Evolutionary conservation across 2,113 vertebrate genomes (phyloP), one percentile per base, ranked within the genome.

Genomic region (Myanophis thanlyinensis): DNA sequence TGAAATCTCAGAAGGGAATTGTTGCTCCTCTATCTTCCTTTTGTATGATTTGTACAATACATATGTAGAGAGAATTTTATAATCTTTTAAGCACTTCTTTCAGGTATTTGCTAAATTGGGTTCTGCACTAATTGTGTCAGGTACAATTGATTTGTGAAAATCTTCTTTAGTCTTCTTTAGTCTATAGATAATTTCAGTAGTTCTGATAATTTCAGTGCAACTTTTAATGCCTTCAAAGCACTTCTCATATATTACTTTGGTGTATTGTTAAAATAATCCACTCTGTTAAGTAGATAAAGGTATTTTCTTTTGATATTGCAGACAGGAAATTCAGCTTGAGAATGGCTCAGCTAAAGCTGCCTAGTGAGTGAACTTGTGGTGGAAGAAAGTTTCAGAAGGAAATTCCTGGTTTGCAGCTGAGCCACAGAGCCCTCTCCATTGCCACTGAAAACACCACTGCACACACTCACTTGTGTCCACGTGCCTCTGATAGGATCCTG

Each of bases 401-500:
- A 30, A 47, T 53, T 40, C 59, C 48, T 53, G 59, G 49, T 85
- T 92, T 47, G 27, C 20, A 15, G 44, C 44, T 89, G 30, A 35
- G 87, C 5, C 2, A 9, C 44, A 48, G n/a, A 80, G 27, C 12
- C n/a, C 3, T 5, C 51, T 73, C 15, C 25, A 9, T 44, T 44
- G n/a, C 18, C 18, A 40, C n/a, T 49, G 5, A 1, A 1, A 52
- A 88, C 95, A 46, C 46, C 85, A 62, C 18, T 48, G 30, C 22
- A n/a, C 40, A 47, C 96, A 97, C 96, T 96, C 96, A 97, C 97
- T 92, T 95, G 95, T 3, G 27, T 93, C 91, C 46, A 91, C 91
- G 84, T 10, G 59, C 46, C 92, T 93, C 49, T 59, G 93, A 86
- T 87, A 94, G 92, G 62, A 8, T 91, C 88, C 95, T 53, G 85